These are phyloP conservation scores for Glaucopsyche alexis DNA, from an alignment of 2,888 invertebrate species.

Conservation along the genomic window DNA sequence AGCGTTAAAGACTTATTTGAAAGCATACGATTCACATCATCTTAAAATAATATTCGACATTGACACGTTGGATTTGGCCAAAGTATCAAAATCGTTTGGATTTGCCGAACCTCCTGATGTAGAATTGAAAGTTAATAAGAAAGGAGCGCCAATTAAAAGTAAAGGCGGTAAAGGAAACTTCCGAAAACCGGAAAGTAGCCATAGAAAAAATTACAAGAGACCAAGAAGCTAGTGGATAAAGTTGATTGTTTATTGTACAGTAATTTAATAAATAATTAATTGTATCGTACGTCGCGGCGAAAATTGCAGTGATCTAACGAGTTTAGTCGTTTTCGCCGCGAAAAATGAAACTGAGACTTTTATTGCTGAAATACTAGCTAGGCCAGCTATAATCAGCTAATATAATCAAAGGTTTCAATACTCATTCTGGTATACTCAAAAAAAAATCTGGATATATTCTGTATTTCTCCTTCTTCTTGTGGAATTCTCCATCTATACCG, in stretches of 20 bases:
- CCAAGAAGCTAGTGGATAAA: not conserved
- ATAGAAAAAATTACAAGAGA: slow-evolving; percentile 11
- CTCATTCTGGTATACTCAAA: too few relatives aligned
- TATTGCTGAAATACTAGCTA: too few relatives aligned
- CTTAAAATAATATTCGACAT: slow-evolving; percentile 97
- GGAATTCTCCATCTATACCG: too few relatives aligned
- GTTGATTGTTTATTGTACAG: not conserved
- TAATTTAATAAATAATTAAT: not conserved
- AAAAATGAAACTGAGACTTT: too few relatives aligned
- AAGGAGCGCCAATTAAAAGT: slow-evolving; percentile 82
- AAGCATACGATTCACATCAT: slow-evolving; percentile 98
- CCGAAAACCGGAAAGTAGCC: not conserved
- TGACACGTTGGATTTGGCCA: slow-evolving; percentile 91
- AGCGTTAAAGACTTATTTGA: slow-evolving; percentile 96
- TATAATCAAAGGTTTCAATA: too few relatives aligned
- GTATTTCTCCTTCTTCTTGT: too few relatives aligned
- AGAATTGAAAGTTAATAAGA: slow-evolving; percentile 83
- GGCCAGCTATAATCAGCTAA: too few relatives aligned
- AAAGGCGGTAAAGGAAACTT: slow-evolving; percentile 78
- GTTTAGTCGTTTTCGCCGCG: too few relatives aligned
- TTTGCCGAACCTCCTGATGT: slow-evolving; percentile 96
- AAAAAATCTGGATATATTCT: too few relatives aligned
- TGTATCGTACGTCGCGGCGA: too few relatives aligned
- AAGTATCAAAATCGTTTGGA: slow-evolving; percentile 95
- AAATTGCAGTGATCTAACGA: too few relatives aligned